Evolutionary conservation across 2,113 vertebrate species (phyloP).

Genomic region (Salvelinus alpinus): DNA sequence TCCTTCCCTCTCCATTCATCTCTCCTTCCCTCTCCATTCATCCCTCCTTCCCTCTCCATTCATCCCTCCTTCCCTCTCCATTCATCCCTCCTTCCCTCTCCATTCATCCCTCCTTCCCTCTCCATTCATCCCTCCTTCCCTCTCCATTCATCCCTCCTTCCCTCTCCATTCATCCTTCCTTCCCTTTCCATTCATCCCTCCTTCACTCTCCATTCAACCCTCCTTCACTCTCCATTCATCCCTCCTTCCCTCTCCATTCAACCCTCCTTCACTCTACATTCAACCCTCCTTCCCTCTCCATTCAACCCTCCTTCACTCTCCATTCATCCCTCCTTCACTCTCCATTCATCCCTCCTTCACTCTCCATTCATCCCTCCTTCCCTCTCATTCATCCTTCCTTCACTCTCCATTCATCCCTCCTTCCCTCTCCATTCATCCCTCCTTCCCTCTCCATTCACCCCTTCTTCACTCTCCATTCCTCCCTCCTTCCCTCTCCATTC

Average conservation of each 20-base stretch:
- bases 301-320: too few relatives aligned
- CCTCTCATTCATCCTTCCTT: constrained; percentile 1
- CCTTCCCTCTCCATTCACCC: neutral
- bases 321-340: neutral
- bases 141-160: neutral
- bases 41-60: neutral
- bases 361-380: neutral
- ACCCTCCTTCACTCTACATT: too few relatives aligned
- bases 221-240: too few relatives aligned
- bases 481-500: too few relatives aligned
- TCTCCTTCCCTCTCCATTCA: too few relatives aligned
- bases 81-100: constrained; percentile 2
- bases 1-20: too few relatives aligned
- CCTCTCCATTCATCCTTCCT: too few relatives aligned
- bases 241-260: too few relatives aligned
- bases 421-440: constrained; percentile 1
- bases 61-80: neutral
- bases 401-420: neutral
- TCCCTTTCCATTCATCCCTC: too few relatives aligned
- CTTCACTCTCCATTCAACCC: too few relatives aligned
- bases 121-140: neutral
- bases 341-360: neutral
- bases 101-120: neutral
- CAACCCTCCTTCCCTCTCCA: too few relatives aligned
- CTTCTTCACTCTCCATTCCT: too few relatives aligned